Conservation (phyloP, 2,888 invertebrate species). For the Clepsis dumicolana region DNA sequence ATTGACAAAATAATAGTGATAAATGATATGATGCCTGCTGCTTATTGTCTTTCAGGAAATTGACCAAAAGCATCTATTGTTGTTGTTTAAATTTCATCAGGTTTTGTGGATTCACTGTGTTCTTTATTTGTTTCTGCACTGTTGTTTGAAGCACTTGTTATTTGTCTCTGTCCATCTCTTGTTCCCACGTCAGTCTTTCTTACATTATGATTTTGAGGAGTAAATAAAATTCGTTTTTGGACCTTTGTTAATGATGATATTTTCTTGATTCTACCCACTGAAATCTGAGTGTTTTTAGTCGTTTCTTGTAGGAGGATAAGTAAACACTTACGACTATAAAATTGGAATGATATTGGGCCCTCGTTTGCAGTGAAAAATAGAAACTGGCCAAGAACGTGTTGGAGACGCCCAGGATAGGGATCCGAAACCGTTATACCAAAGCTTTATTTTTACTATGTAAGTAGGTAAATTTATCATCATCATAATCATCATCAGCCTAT, state of each 20-base stretch:
- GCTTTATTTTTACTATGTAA: no score
- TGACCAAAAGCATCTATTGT: conserved; percentile 13
- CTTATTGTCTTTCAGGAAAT: conserved; percentile 45
- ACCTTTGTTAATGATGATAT: conserved; percentile 53
- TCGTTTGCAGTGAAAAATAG: not conserved
- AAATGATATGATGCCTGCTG: conserved; percentile 44
- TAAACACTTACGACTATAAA: not conserved
- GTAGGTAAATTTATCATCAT: no score
- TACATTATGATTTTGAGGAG: conserved; percentile 27
- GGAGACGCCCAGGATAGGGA: no score
- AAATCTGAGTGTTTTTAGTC: conserved; percentile 31
- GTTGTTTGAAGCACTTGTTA: conserved; percentile 3
- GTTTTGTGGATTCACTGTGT: conserved; percentile 1
- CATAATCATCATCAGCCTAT: no score
- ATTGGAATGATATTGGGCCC: not conserved
- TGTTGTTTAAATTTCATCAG: not conserved
- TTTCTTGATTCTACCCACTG: conserved; percentile 41
- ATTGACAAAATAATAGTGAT: conserved; percentile 44
- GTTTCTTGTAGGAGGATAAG: conserved; percentile 35
- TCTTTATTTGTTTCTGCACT: not conserved
- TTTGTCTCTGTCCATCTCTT: conserved; percentile 38
- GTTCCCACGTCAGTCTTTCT: conserved; percentile 53
- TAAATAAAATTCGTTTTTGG: conserved; percentile 60
- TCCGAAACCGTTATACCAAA: no score
- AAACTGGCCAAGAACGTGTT: no score